These are phyloP conservation scores for Caenorhabditis uteleia DNA, from an alignment of 2,888 invertebrate species.

Conservation along the genomic window DNA sequence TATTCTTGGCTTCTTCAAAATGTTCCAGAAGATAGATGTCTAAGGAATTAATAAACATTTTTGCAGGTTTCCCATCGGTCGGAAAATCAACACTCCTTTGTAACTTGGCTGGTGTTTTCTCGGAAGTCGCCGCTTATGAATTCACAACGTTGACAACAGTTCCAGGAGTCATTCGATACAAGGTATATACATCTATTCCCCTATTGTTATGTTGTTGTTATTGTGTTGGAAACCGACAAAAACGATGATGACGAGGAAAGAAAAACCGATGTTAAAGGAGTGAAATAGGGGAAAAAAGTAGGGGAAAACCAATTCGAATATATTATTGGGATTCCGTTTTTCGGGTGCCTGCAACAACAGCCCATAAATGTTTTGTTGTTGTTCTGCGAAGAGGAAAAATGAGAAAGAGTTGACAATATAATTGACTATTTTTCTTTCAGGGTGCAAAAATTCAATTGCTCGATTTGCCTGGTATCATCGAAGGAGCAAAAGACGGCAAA, in stretches of 20 bases:
- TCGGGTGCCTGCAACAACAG: background rate
- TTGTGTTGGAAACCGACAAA: background rate
- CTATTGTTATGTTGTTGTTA: too few relatives aligned
- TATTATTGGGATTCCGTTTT: constrained; percentile 1
- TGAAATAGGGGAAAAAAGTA: background rate
- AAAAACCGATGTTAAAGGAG: background rate
- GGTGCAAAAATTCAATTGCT: constrained; percentile 97
- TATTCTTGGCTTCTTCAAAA: too few relatives aligned
- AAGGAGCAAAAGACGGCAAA: constrained; percentile 99
- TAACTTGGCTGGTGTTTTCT: constrained; percentile 98
- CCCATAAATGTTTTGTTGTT: background rate
- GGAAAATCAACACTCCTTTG: constrained; percentile 96
- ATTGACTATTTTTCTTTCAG: constrained; percentile 74
- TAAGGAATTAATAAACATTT: background rate
- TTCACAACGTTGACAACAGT: constrained; percentile 99
- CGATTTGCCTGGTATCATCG: constrained; percentile 98
- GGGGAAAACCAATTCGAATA: background rate
- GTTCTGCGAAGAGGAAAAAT: constrained; percentile 1
- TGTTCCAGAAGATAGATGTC: too few relatives aligned
- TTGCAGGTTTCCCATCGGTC: constrained; percentile 91
- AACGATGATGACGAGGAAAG: background rate
- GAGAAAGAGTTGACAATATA: background rate
- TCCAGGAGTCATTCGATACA: constrained; percentile 82
- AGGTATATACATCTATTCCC: too few relatives aligned
- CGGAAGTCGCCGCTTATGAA: constrained; percentile 98